phyloP scores from a whole-genome alignment of 2,113 vertebrate genomes.

The Suncus etruscus region DNA sequence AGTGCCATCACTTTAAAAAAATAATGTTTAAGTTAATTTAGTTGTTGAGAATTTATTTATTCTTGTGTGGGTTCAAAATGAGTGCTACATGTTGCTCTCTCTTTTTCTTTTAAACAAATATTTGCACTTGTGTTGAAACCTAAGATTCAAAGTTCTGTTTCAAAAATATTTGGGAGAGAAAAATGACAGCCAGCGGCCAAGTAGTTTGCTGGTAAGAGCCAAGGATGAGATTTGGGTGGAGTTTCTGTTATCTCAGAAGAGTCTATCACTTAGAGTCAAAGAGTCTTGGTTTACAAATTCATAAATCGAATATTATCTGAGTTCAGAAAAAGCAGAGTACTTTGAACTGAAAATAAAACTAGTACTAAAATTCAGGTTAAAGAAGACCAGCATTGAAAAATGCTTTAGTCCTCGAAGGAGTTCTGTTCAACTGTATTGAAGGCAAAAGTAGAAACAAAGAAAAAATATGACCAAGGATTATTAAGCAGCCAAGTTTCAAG shows the following conservation, averaged over 20 bases:
- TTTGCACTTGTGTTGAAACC: constrained; percentile 45
- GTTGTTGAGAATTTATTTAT: not conserved
- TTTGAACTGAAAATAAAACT: not conserved
- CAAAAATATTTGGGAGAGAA: constrained; percentile 23
- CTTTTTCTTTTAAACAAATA: constrained; percentile 57
- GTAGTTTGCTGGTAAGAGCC: not conserved
- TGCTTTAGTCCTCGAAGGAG: not conserved
- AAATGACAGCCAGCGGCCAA: not conserved
- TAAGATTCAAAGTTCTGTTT: constrained; percentile 44
- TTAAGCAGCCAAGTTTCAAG: not conserved
- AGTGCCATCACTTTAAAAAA: not conserved
- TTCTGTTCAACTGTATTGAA: not conserved
- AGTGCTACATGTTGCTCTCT: not conserved
- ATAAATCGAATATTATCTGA: not conserved
- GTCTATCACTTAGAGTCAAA: too few species aligned
- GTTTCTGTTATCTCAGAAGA: not conserved
- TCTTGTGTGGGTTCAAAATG: not conserved
- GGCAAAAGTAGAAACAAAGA: not conserved
- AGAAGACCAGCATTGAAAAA: not conserved
- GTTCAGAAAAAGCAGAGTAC: not conserved
- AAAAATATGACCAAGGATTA: not conserved
- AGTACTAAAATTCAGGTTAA: not conserved
- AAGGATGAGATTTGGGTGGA: not conserved
- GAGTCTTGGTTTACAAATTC: not conserved
- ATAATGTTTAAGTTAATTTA: constrained; percentile 9